Percentiles rank a stretch among this genome's conserved stretches.
Evolutionary conservation across 2,888 invertebrate genomes (phyloP).

Genomic region (Tanypteryx hageni): DNA sequence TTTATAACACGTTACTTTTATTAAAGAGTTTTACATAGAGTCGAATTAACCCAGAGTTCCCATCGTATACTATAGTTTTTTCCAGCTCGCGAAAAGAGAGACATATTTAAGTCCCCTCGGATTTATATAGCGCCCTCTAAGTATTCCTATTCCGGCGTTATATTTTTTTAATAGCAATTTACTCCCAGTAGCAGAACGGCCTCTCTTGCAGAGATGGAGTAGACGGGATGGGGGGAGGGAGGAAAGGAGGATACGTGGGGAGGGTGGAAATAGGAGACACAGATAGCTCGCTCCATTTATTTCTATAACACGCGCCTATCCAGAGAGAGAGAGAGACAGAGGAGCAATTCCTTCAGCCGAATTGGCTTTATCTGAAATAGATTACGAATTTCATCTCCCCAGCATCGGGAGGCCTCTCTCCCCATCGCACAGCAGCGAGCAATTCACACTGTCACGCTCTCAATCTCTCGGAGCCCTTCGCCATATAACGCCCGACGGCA

Average conservation of each 20-base stretch:
- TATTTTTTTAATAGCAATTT: constrained; percentile 10
- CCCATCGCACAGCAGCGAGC: background rate
- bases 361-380: constrained; percentile 49
- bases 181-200: background rate
- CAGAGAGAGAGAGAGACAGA: background rate
- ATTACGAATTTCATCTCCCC: constrained; percentile 42
- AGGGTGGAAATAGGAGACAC: background rate
- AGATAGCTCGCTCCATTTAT: background rate
- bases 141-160: background rate
- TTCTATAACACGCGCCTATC: constrained; percentile 6
- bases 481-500: constrained; percentile 18
- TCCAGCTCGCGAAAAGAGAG: background rate
- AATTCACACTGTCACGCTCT: constrained; percentile 6
- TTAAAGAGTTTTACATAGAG: background rate
- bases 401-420: background rate
- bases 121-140: background rate
- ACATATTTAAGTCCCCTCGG: background rate
- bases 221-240: background rate
- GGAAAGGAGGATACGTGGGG: background rate
- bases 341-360: constrained; percentile 29
- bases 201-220: too few species aligned
- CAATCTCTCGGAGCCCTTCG: background rate
- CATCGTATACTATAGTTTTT: background rate
- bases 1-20: too few species aligned
- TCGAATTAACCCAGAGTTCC: background rate